These are phyloP conservation scores for Macrobrachium rosenbergii DNA, from an alignment of 1,140 invertebrate genomes.

Conservation along the genomic window DNA sequence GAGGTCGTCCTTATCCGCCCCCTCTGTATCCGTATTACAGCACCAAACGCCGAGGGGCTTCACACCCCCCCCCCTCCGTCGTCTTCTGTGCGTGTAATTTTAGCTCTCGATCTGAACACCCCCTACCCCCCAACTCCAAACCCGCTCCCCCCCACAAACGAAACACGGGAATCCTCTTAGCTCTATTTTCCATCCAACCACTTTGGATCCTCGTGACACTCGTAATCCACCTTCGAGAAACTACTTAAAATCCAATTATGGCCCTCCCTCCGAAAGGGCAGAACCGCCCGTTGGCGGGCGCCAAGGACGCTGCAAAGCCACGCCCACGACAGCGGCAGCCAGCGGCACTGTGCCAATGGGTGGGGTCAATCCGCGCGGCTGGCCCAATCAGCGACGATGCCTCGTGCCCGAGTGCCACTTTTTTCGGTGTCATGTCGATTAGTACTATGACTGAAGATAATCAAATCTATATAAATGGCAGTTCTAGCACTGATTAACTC, in stretches of 20 bases:
- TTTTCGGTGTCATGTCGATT: background rate
- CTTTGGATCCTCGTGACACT: no score
- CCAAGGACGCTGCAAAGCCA: background rate
- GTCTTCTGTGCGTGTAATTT: no score
- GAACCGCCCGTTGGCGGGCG: slow-evolving; percentile 7
- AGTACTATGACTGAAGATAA: background rate
- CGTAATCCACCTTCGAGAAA: slow-evolving; percentile 21
- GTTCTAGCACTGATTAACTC: no score
- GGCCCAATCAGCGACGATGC: slow-evolving; percentile 13
- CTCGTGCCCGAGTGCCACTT: background rate
- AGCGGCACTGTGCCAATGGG: slow-evolving; percentile 6
- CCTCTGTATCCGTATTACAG: no score
- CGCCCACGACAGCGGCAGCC: slow-evolving; percentile 2
- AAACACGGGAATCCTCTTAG: no score
- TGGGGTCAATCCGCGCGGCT: background rate
- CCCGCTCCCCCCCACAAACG: no score
- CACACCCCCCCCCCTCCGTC: no score
- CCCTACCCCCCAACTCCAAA: no score
- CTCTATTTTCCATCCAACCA: no score
- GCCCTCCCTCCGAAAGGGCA: background rate
- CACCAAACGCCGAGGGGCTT: no score
- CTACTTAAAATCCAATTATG: slow-evolving; percentile 52
- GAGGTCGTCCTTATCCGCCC: no score
- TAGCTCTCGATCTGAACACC: no score
- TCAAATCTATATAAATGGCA: background rate